Base-by-base conservation (phyloP, 2,888 invertebrate species). In the Coremacera marginata region DNA sequence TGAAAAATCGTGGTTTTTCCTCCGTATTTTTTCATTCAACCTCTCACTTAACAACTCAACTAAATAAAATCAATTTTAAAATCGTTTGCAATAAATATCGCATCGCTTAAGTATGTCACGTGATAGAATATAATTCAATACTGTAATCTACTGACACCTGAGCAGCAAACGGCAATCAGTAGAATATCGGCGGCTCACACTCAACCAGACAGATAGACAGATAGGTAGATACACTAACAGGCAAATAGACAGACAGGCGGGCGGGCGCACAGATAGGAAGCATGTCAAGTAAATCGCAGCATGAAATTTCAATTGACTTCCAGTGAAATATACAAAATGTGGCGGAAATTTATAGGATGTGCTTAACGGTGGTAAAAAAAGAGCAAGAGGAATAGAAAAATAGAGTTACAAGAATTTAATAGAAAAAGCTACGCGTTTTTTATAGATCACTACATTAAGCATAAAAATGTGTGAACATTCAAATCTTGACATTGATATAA, bases 41-140 rank as follows among this genome's bases (percentile, higher is more conserved):
- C 44, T 44, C 44, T 44, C 2, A 11, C 44, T 14, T 44, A 44
- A 44, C 44, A 44, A 44, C 44, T 44, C 44, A 44, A 44, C 44
- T 44, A 3, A 44, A 44, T 44, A 44, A 44, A 44, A 44, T 44
- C 44, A 44, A 11, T 67, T 75, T 75, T 16, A 44, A 68, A 68
- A 75, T 67, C 65, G 67, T 52, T 68, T 14, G 22, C 75, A 75
- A 75, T 75, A 67, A 75, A 68, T 68, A 57, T 57, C 37, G 63
- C 27, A 44, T 16, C 44, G 27, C n/a, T 37, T 55, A 19, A 55
- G 19, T 22, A 22, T 14, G 22, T 55, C 55, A 55, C 55, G 65
- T 65, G 37, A n/a, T 65, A 14, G 19, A 65, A 65, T n/a, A 8
- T 37, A 65, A 34, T 65, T 65, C 19, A 65, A 65, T 65, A 4